Evolutionary conservation across 2,888 invertebrate species (phyloP), one percentile per base, ranked within the genome.

Genomic region (Atrina japonica): DNA sequence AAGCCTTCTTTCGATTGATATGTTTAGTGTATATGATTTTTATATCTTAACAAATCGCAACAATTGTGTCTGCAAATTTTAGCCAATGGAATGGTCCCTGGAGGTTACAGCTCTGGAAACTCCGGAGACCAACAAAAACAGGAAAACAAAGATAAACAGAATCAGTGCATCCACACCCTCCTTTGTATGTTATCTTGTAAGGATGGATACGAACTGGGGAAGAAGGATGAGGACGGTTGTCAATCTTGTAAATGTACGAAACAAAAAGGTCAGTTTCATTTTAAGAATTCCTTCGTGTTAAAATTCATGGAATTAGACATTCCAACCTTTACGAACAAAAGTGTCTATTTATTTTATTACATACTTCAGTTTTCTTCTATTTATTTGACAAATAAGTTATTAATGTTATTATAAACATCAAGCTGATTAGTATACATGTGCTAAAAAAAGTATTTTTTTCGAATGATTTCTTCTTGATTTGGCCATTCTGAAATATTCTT

Each of bases 161-260:
- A 66, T 3, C 68, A 77, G 30, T 79, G 79, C 65, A 21, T 77
- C 21, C 76, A 75, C 16, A 79, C 79, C 21, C 64, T 77, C 21
- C 27, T 79, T 7, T 79, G 79, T 49, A 79, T 79, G 79, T 43
- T 79, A 25, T 76, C 74, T 0, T 79, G 79, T 75, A 76, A 74
- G 29, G 73, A 76, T 21, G 76, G 76, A 9, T 79, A 79, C 47
- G 67, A 70, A 43, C 70, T 79, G 0, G 79, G 79, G 23, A 59
- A 70, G 16, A 72, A 72, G 35, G 71, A 68, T 11, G 23, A 63
- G 6, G 69, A 70, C 30, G 79, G 77, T 3, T 79, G 79, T 21
- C 76, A 79, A 64, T 60, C 77, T 1, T 79, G 79, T 43, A 70
- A 72, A 40, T 79, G 79, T 61, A 65, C 53, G 11, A 74, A 73